Evolutionary conservation across 2,797 vertebrate species (phyloP).

Genomic region (Hypotaenidia philippensis): DNA sequence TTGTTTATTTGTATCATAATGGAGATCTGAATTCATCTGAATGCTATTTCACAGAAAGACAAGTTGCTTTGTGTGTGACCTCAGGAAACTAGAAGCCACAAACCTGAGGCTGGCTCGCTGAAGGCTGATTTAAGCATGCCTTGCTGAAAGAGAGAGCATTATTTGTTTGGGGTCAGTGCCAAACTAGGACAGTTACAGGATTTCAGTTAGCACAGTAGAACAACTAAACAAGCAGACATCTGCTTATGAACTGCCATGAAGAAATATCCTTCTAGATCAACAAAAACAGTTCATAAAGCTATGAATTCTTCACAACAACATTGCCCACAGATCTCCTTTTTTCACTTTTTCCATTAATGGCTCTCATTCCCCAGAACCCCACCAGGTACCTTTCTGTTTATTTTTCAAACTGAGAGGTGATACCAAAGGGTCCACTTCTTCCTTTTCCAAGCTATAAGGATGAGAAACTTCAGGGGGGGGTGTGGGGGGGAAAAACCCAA

Average conservation of each 20-base stretch:
- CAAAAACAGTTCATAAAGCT: neutral
- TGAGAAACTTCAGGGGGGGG: neutral
- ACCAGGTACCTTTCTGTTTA: neutral
- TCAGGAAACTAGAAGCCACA: neutral
- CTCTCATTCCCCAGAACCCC: neutral
- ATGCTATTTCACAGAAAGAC: neutral
- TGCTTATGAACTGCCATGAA: neutral
- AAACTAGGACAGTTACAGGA: conserved; percentile 7
- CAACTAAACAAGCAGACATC: neutral
- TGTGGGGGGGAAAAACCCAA: fast-evolving
- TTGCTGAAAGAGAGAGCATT: neutral
- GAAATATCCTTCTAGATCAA: neutral
- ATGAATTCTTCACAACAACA: neutral
- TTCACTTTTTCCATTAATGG: neutral
- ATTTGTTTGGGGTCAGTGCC: neutral
- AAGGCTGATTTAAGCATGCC: neutral
- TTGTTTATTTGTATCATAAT: neutral
- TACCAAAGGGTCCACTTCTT: neutral
- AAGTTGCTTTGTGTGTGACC: neutral
- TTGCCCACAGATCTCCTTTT: neutral
- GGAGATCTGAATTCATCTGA: neutral
- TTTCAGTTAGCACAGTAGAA: neutral
- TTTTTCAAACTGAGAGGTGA: neutral
- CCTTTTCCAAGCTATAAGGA: neutral
- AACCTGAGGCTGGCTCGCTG: neutral